Percentiles rank a stretch among this genome's conserved stretches.
phyloP scores from a whole-genome alignment of 2,113 vertebrate genomes.

The Heterochromis multidens region DNA sequence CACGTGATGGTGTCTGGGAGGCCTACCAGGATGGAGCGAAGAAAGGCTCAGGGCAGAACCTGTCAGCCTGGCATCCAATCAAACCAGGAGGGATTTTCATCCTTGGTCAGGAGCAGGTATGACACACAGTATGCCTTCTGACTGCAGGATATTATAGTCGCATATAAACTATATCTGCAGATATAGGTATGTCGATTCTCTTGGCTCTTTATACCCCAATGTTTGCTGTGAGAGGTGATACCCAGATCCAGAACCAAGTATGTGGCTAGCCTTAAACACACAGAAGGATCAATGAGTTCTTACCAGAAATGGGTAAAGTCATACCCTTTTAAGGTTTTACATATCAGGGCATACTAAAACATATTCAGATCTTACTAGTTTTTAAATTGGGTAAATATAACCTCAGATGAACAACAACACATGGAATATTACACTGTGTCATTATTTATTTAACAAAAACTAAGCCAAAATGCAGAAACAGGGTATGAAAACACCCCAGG shows the following conservation, averaged over 20 bases:
- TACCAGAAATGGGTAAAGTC: no score
- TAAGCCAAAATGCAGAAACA: background rate
- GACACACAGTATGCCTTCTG: background rate
- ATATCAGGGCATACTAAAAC: no score
- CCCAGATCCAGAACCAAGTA: background rate
- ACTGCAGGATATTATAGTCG: background rate
- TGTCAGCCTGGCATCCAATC: slow-evolving; percentile 81
- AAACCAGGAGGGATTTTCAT: slow-evolving; percentile 80
- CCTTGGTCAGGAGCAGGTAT: slow-evolving; percentile 84
- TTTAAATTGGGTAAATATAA: background rate
- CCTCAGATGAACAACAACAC: rapidly evolving
- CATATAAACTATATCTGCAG: background rate
- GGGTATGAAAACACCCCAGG: no score
- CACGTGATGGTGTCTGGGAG: slow-evolving; percentile 79
- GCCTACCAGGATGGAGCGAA: slow-evolving; percentile 79
- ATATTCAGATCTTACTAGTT: no score
- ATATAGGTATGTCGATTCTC: rapidly evolving
- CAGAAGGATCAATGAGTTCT: no score
- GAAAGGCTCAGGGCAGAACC: slow-evolving; percentile 78
- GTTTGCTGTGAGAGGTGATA: background rate
- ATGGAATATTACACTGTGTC: no score
- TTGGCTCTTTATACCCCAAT: rapidly evolving
- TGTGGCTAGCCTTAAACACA: no score
- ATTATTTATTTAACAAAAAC: background rate
- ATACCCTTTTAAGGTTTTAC: no score